A percentile compares a stretch with the other conserved stretches of the same genome.
Conservation (phyloP, 1,140 invertebrate species). For the Heterodera carotae region DNA sequence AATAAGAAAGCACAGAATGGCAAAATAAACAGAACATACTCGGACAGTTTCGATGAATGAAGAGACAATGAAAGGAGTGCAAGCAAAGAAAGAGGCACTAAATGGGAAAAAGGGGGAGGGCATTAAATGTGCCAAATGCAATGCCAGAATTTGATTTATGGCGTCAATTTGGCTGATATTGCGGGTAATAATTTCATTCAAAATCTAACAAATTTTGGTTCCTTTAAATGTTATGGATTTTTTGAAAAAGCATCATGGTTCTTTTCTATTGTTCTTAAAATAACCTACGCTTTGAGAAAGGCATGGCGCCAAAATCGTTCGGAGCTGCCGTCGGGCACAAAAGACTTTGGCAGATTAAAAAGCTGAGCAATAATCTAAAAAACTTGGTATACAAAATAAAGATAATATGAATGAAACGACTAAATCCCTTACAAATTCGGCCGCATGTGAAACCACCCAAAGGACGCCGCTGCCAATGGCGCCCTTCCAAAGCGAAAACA, state of each 20-base stretch:
- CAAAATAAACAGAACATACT: conserved; percentile 22
- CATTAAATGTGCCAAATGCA: no score
- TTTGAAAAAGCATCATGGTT: no score
- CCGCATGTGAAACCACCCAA: conserved; percentile 37
- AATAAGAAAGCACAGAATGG: not conserved
- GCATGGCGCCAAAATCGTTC: conserved; percentile 53
- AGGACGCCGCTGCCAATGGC: conserved; percentile 47
- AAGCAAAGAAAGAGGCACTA: conserved; percentile 32
- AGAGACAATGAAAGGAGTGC: conserved; percentile 48
- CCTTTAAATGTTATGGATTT: no score
- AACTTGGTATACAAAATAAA: not conserved
- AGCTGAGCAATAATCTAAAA: conserved; percentile 45
- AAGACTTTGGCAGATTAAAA: conserved; percentile 42
- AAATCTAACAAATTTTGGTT: no score
- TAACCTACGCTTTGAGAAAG: conserved; percentile 42
- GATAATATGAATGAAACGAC: not conserved
- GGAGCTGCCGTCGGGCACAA: conserved; percentile 48
- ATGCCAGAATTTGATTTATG: no score
- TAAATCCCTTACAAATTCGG: conserved; percentile 40
- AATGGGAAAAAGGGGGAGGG: conserved; percentile 3
- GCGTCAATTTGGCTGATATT: no score
- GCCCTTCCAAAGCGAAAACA: conserved; percentile 50
- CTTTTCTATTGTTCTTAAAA: conserved; percentile 20
- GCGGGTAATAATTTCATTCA: no score
- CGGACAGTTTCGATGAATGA: conserved; percentile 52